These are phyloP conservation scores for Tridacna crocea DNA, from an alignment of 2,888 invertebrate genomes.

Conservation along the genomic window DNA sequence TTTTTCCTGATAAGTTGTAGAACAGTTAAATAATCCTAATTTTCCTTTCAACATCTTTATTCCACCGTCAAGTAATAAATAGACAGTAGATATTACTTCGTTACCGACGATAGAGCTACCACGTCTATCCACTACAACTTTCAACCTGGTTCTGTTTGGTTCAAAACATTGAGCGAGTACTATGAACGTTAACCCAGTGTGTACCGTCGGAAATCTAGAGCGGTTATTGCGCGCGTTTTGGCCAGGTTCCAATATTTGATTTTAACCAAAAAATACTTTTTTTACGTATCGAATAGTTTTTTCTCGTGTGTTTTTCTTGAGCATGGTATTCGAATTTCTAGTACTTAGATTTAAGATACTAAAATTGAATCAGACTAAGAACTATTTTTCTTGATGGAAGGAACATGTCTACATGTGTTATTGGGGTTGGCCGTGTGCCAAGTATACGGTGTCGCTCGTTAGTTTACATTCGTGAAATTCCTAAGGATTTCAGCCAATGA, in stretches of 20 bases:
- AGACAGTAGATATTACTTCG: conserved; percentile 10
- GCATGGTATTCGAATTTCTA: too few relatives aligned
- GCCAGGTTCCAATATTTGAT: conserved; percentile 60
- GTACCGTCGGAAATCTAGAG: conserved; percentile 59
- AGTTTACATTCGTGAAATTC: conserved; percentile 70
- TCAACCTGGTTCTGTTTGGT: conserved; percentile 59
- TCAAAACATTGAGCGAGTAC: conserved; percentile 72
- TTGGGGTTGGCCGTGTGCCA: conserved; percentile 57
- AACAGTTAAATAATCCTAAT: conserved; percentile 64
- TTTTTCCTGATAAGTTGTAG: conserved; percentile 59
- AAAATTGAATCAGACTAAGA: conserved; percentile 51
- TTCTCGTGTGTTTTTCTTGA: too few relatives aligned
- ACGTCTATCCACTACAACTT: conserved; percentile 52
- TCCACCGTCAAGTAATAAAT: neutral
- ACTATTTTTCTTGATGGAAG: conserved; percentile 52
- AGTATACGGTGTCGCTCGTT: conserved; percentile 57
- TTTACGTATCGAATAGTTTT: too few relatives aligned
- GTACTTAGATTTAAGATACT: neutral
- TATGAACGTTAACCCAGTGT: conserved; percentile 73
- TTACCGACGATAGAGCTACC: conserved; percentile 16
- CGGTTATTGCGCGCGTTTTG: conserved; percentile 67
- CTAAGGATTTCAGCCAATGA: conserved; percentile 66
- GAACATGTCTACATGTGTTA: conserved; percentile 45
- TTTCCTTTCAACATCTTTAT: conserved; percentile 72
- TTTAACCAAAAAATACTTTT: neutral